phyloP scores from a whole-genome alignment of 23 tunicate genomes.

The Trididemnum clinides region DNA sequence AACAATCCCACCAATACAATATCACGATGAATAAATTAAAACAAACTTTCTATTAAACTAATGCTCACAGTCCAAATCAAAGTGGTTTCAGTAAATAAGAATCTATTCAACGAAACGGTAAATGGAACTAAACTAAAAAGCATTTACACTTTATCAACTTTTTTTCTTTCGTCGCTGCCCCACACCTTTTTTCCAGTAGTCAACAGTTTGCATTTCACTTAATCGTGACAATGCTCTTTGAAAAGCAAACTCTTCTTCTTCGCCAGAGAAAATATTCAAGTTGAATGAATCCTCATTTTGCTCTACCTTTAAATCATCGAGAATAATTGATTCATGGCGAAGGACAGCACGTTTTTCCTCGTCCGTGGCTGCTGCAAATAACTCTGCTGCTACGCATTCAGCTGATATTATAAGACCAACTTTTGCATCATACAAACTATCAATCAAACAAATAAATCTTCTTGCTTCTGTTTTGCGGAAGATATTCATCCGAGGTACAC shows the following conservation, averaged over 20 bases:
- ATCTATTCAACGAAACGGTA: too few relatives aligned
- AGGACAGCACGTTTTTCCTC: slow-evolving; percentile 62
- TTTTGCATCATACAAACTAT: slow-evolving; percentile 92
- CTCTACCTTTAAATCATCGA: slow-evolving; percentile 72
- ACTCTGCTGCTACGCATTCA: slow-evolving; percentile 29
- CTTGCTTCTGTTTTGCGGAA: slow-evolving; percentile 87
- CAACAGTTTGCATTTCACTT: slow-evolving; percentile 86
- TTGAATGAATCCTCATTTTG: slow-evolving; percentile 47
- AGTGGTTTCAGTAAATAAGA: too few relatives aligned
- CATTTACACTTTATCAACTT: background rate
- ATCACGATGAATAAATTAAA: too few relatives aligned
- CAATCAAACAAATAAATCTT: slow-evolving; percentile 91
- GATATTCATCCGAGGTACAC: slow-evolving; percentile 84
- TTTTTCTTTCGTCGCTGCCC: slow-evolving; percentile 2
- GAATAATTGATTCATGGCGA: slow-evolving; percentile 66
- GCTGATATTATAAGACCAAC: slow-evolving; percentile 83
- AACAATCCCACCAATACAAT: too few relatives aligned
- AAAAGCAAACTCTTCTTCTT: slow-evolving; percentile 98
- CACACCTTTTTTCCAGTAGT: slow-evolving; percentile 80
- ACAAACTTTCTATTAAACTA: too few relatives aligned
- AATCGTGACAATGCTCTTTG: slow-evolving; percentile 86
- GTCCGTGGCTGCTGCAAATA: slow-evolving; percentile 77
- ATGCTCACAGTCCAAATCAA: too few relatives aligned
- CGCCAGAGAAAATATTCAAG: slow-evolving; percentile 92
- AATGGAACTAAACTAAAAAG: too few relatives aligned